Evolutionary conservation across 2,113 vertebrate species (phyloP), one percentile per base, ranked within the genome.

Genomic region (Tupaia chinensis): DNA sequence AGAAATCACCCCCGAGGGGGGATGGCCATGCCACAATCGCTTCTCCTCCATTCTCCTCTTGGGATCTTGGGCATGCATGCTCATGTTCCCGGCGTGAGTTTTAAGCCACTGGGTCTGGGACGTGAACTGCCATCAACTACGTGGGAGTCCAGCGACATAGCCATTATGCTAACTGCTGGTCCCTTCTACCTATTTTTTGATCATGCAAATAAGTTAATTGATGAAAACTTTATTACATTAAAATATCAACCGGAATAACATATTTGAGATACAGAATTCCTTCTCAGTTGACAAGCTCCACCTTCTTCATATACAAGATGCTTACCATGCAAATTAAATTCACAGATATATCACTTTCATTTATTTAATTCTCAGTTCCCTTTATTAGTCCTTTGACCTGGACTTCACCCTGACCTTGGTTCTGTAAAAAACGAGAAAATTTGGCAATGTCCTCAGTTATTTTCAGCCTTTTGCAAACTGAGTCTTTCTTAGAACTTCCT

Each of bases 401-500:
- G 32, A 66, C 29, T 61, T 94, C 53, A 84, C 61, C 20, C 15
- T 94, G 63, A 27, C 93, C 85, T 97, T 84, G 9, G 29, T 77
- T 93, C 27, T 53, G 68, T 85, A 85, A 83, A 82, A 56, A 82
- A 56, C 32, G 69, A 94, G 69, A 91, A 54, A 89, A 34, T 78
- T 86, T 94, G 84, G 61, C 77, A 9, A 73, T 54, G 12, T 2
- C 95, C 58, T 76, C 60, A 32, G 73, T 73, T 90, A 68, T 58
- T 78, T 88, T 91, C 70, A 44, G 81, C 20, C 17, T 87, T 97
- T 69, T 92, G 85, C 61, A 85, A 96, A n/a, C 89, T 89, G 60
- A 73, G 60, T 65, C 93, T 89, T 87, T 73, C 66, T 70, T 87
- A 76, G 58, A 89, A 84, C 9, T 87, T 95, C 87, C 87, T 97